These are phyloP conservation scores for Calameuta pallipes DNA, from an alignment of 2,888 invertebrate species.

Conservation along the genomic window DNA sequence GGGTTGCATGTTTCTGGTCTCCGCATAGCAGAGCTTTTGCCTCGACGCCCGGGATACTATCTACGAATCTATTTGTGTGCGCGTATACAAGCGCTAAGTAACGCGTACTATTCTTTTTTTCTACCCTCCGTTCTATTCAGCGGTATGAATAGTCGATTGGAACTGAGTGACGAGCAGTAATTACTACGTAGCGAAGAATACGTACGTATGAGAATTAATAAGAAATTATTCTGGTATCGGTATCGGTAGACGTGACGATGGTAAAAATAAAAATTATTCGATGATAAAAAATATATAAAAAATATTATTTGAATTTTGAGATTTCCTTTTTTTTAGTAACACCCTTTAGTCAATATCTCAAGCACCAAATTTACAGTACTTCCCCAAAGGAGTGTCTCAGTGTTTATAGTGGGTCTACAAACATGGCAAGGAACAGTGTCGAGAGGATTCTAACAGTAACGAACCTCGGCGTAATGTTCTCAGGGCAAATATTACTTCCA, in stretches of 20 bases:
- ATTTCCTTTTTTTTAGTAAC: neutral
- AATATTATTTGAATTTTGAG: neutral
- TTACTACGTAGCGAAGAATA: neutral
- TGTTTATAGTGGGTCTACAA: neutral
- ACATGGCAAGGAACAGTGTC: neutral
- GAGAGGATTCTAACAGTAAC: neutral
- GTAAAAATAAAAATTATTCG: neutral
- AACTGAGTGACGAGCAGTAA: neutral
- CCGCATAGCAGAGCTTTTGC: neutral
- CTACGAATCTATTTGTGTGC: neutral
- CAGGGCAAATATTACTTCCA: neutral
- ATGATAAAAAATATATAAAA: neutral
- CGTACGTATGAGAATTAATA: neutral
- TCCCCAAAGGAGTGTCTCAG: neutral
- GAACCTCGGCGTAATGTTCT: neutral
- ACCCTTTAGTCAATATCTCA: neutral
- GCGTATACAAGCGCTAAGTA: neutral
- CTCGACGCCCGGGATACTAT: neutral
- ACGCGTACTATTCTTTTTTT: neutral
- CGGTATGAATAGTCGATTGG: neutral
- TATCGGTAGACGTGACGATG: neutral
- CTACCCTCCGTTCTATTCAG: neutral
- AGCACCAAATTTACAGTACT: neutral
- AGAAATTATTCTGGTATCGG: neutral
- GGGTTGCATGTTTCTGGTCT: constrained; percentile 20